These are phyloP conservation scores for Melieria omissa DNA, from an alignment of 2,888 invertebrate genomes.

Conservation along the genomic window DNA sequence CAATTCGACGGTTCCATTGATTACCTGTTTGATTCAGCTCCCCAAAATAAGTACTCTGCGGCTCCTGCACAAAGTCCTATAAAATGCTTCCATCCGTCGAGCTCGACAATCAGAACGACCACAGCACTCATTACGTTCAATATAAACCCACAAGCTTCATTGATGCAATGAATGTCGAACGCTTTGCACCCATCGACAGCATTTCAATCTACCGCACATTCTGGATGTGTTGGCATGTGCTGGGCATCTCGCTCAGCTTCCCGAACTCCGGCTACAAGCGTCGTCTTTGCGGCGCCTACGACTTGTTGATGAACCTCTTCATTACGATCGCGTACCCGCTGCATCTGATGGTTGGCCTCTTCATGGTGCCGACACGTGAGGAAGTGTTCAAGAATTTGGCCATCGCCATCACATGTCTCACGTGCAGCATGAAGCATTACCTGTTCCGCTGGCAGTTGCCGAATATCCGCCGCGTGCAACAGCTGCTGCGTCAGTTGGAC, in stretches of 20 bases:
- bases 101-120: too few species aligned
- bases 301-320: slow-evolving; percentile 41
- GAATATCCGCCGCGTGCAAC: slow-evolving; percentile 34
- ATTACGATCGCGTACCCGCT: slow-evolving; percentile 43
- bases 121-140: too few species aligned
- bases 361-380: slow-evolving; percentile 26
- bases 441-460: slow-evolving; percentile 39
- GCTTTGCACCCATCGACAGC: slow-evolving; percentile 27
- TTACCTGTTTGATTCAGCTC: too few species aligned
- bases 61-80: too few species aligned
- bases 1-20: too few species aligned
- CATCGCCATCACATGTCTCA: slow-evolving; percentile 40
- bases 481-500: slow-evolving; percentile 39
- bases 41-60: too few species aligned
- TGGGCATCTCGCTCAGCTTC: slow-evolving; percentile 26
- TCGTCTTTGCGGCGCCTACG: slow-evolving; percentile 39
- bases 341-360: slow-evolving; percentile 48
- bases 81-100: too few species aligned
- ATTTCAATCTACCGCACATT: slow-evolving; percentile 32
- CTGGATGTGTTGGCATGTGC: slow-evolving; percentile 40
- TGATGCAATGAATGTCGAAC: neutral
- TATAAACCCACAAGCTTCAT: neutral
- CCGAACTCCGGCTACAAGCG: slow-evolving; percentile 29
- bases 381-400: slow-evolving; percentile 44
- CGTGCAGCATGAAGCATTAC: slow-evolving; percentile 40